Conservation (phyloP, 1,140 invertebrate species). For the Cherax quadricarinatus region DNA sequence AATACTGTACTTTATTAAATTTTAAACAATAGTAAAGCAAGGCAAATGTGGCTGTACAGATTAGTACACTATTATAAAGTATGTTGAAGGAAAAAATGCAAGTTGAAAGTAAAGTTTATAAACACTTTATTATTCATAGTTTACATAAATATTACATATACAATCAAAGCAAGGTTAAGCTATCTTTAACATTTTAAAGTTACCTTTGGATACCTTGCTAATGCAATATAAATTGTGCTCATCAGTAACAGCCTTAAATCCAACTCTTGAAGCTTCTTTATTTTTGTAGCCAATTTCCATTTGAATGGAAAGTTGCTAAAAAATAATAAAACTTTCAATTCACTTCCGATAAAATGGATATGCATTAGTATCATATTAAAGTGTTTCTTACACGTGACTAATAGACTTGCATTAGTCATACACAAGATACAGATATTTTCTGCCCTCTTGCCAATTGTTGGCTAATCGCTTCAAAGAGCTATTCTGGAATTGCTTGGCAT, state of each 20-base stretch:
- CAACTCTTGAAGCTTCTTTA: not conserved
- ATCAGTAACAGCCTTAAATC: not conserved
- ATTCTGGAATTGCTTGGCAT: not conserved
- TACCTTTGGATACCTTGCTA: slow-evolving; percentile 67
- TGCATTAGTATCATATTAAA: not conserved
- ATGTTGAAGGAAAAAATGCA: not conserved
- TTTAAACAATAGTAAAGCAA: no score
- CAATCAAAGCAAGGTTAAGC: slow-evolving; percentile 64
- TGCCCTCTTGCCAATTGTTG: not conserved
- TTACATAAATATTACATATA: slow-evolving; percentile 68
- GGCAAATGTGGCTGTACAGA: no score
- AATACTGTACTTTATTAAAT: no score
- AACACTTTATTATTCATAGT: slow-evolving; percentile 68
- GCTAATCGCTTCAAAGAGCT: not conserved
- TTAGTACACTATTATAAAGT: not conserved
- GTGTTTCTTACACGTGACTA: no score
- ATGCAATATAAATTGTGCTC: slow-evolving; percentile 40
- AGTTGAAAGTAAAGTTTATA: slow-evolving; percentile 63
- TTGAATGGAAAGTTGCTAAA: not conserved
- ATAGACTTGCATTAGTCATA: no score
- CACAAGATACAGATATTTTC: not conserved
- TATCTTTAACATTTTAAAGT: slow-evolving; percentile 20
- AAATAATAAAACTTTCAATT: not conserved
- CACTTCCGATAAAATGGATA: not conserved
- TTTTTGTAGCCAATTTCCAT: not conserved